phyloP scores from a whole-genome alignment of 2,888 invertebrate species.

The Lochmaea capreae region DNA sequence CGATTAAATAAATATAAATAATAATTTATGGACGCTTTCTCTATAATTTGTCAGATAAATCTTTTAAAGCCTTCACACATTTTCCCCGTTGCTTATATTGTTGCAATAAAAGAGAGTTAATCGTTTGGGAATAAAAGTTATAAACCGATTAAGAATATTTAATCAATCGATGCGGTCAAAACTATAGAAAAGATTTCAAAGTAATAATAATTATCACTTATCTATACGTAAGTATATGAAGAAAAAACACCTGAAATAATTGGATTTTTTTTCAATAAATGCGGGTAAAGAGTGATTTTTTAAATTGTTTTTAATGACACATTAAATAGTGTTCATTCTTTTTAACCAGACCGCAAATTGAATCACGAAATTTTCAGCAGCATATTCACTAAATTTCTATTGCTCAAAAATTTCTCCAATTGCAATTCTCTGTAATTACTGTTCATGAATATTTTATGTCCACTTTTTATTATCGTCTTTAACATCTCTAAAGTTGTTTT shows the following conservation, averaged over 20 bases:
- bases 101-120: constrained; percentile 4
- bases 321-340: neutral
- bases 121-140: neutral
- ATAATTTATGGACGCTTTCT: constrained; percentile 15
- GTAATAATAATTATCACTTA: neutral
- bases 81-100: neutral
- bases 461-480: no score
- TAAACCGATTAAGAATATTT: neutral
- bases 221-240: neutral
- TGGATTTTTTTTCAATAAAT: neutral
- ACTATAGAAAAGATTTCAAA: neutral
- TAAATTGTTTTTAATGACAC: neutral
- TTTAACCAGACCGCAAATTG: neutral
- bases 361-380: no score
- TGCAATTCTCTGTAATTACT: no score
- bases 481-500: no score
- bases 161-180: constrained; percentile 1
- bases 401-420: no score
- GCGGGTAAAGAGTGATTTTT: neutral
- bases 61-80: constrained; percentile 8
- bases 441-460: no score
- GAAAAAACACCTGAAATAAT: neutral
- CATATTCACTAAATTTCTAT: no score
- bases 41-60: constrained; percentile 9
- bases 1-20: neutral